Evolutionary conservation across 2,888 invertebrate genomes (phyloP).

Genomic region (Trisateles emortualis): DNA sequence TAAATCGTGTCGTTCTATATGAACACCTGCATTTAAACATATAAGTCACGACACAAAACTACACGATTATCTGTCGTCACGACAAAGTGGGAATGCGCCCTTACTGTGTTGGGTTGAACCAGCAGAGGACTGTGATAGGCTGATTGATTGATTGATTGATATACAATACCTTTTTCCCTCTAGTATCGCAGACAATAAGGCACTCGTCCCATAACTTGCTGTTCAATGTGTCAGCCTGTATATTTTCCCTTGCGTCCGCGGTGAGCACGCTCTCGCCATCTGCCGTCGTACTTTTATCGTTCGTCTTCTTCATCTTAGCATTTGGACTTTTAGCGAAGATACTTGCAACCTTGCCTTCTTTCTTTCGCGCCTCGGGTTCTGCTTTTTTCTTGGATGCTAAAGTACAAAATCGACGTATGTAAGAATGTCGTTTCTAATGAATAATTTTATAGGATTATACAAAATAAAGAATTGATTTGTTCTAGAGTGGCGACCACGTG

Average conservation of each 20-base stretch:
- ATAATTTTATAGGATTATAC: too few species aligned
- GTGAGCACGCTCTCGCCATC: slow-evolving; percentile 49
- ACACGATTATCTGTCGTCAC: too few species aligned
- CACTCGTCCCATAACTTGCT: slow-evolving; percentile 90
- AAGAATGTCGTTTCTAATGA: too few species aligned
- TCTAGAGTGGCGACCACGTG: too few species aligned
- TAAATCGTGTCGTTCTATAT: too few species aligned
- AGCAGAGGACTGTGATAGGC: too few species aligned
- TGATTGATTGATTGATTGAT: too few species aligned
- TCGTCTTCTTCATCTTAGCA: slow-evolving; percentile 29
- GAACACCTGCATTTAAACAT: too few species aligned
- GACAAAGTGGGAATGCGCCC: too few species aligned
- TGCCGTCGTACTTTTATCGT: slow-evolving; percentile 46
- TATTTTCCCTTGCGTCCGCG: slow-evolving; percentile 69
- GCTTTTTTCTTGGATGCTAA: slow-evolving; percentile 28
- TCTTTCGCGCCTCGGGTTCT: neutral
- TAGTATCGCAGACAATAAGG: slow-evolving; percentile 65
- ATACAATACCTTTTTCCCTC: slow-evolving; percentile 80
- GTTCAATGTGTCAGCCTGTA: slow-evolving; percentile 87
- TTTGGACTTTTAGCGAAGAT: slow-evolving; percentile 32
- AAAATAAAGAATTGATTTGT: too few species aligned
- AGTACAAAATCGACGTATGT: slow-evolving; percentile 7
- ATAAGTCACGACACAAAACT: too few species aligned
- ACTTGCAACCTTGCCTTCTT: slow-evolving; percentile 24
- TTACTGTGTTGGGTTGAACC: too few species aligned